Percentiles rank a stretch among this genome's conserved stretches.
These are phyloP conservation scores for Misgurnus anguillicaudatus DNA, from an alignment of 2,113 vertebrate species.

Conservation along the genomic window DNA sequence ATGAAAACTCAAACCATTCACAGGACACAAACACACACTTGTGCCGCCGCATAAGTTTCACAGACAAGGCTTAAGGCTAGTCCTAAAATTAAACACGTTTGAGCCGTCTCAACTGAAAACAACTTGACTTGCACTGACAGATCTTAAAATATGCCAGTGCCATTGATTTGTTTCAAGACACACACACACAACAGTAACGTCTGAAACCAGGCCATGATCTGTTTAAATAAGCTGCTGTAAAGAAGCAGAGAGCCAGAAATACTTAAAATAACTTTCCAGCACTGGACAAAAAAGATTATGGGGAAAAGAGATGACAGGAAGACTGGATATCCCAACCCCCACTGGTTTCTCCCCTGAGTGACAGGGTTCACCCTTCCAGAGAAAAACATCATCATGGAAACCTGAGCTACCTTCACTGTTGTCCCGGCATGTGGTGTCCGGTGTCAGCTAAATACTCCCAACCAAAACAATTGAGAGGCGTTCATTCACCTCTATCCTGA, in stretches of 20 bases:
- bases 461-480: constrained; percentile 45
- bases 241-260: neutral
- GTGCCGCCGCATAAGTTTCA: no score
- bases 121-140: no score
- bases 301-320: constrained; percentile 17
- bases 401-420: constrained; percentile 47
- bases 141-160: no score
- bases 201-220: no score
- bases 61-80: no score
- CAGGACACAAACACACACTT: no score
- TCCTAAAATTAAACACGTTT: no score
- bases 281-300: constrained; percentile 18
- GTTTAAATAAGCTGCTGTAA: neutral
- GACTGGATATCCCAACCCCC: constrained; percentile 36
- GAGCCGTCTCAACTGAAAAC: no score
- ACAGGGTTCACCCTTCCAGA: constrained; percentile 43
- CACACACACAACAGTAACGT: no score
- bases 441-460: constrained; percentile 50
- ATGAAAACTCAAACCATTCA: neutral
- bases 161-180: no score
- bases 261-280: neutral
- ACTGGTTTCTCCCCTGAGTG: constrained; percentile 10
- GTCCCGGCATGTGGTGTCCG: constrained; percentile 57
- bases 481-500: constrained; percentile 33
- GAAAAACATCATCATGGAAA: constrained; percentile 59